A percentile compares a stretch with the other conserved stretches of the same genome.
Conservation (phyloP, 2,888 invertebrate species). For the Cephus nigrinus region DNA sequence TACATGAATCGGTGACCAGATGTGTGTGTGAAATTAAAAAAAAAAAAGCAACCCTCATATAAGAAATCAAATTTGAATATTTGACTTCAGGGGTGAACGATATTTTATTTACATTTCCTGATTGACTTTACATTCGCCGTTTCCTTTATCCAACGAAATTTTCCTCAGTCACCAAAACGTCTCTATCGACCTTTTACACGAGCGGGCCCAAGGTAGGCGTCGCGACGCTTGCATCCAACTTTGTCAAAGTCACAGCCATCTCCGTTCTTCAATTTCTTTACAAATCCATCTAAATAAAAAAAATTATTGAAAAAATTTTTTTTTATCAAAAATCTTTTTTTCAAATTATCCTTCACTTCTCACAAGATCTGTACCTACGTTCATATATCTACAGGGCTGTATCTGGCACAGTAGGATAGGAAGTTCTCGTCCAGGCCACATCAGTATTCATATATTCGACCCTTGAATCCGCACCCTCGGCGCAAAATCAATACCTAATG, state of each 20-base stretch:
- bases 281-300: neutral
- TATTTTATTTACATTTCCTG: neutral
- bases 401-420: slow-evolving; percentile 16
- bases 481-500: slow-evolving; percentile 58
- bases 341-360: neutral
- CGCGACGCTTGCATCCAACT: neutral
- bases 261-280: too few species aligned
- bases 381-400: neutral
- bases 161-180: neutral
- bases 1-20: neutral
- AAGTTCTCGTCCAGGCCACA: slow-evolving; percentile 17
- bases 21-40: neutral
- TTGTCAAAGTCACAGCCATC: too few species aligned
- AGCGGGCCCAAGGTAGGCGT: neutral
- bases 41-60: neutral
- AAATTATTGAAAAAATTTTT: neutral
- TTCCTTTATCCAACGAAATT: neutral
- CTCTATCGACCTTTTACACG: neutral
- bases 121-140: neutral
- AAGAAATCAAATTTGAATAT: neutral
- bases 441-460: slow-evolving; percentile 59
- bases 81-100: neutral
- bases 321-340: neutral
- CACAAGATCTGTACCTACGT: neutral
- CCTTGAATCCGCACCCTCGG: slow-evolving; percentile 40